phyloP scores from a whole-genome alignment of 2,888 invertebrate genomes.

The Tipula helvola region DNA sequence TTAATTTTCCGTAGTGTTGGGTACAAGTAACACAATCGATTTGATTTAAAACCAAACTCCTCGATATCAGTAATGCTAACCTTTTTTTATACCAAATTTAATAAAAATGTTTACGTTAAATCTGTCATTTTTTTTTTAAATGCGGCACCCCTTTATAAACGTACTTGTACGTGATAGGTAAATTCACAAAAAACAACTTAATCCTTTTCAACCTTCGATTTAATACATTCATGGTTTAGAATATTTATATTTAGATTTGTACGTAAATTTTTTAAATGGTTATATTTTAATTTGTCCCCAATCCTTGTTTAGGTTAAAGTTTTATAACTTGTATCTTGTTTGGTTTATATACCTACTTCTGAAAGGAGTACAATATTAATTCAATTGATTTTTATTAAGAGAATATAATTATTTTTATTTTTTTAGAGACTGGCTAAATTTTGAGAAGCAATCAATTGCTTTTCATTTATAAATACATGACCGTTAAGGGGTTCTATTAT shows the following conservation, averaged over 20 bases:
- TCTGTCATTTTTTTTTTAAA: background rate
- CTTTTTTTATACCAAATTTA: background rate
- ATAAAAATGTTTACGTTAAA: background rate
- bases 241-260: background rate
- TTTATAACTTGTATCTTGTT: background rate
- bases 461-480: background rate
- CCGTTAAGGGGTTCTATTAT: background rate
- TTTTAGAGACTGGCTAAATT: background rate
- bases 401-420: background rate
- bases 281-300: background rate
- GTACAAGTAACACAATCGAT: background rate
- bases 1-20: background rate
- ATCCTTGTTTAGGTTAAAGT: background rate
- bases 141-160: background rate
- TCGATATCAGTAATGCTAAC: background rate
- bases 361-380: background rate
- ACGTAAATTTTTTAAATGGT: background rate
- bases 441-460: background rate
- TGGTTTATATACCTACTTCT: background rate
- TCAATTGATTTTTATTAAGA: background rate
- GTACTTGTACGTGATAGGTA: background rate
- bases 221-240: background rate
- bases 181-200: background rate
- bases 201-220: background rate
- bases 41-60: background rate